phyloP scores from a whole-genome alignment of 1,140 invertebrate species.

The Aphis gossypii region DNA sequence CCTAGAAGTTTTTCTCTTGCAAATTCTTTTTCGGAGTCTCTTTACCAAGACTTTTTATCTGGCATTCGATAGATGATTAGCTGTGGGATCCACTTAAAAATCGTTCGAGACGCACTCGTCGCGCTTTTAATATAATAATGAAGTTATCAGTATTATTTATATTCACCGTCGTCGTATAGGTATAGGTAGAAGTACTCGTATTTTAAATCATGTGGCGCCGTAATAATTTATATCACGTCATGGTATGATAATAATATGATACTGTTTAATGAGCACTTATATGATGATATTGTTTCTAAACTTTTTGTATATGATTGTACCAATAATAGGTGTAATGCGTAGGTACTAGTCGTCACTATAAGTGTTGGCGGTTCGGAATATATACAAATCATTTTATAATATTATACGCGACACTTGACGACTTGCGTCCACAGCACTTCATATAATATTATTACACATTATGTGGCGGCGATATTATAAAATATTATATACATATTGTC shows the following conservation, averaged over 20 bases:
- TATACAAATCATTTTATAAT: not conserved
- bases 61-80: not conserved
- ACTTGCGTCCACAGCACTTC: not conserved
- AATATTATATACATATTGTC: not conserved
- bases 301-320: not conserved
- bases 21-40: no score
- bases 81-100: not conserved
- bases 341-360: not conserved
- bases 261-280: not conserved
- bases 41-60: no score
- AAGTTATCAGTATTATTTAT: not conserved
- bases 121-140: not conserved
- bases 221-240: not conserved
- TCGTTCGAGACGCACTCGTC: not conserved
- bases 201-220: not conserved
- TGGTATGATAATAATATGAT: not conserved
- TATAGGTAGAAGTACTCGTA: no score
- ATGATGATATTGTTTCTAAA: not conserved
- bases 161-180: not conserved
- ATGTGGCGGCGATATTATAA: not conserved
- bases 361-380: not conserved
- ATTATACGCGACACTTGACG: not conserved
- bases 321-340: not conserved
- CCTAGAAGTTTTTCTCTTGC: no score
- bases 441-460: not conserved